Percentiles rank a stretch among this genome's conserved stretches.
Evolutionary conservation across 2,888 invertebrate genomes (phyloP).

Genomic region (Nudaria mundana): DNA sequence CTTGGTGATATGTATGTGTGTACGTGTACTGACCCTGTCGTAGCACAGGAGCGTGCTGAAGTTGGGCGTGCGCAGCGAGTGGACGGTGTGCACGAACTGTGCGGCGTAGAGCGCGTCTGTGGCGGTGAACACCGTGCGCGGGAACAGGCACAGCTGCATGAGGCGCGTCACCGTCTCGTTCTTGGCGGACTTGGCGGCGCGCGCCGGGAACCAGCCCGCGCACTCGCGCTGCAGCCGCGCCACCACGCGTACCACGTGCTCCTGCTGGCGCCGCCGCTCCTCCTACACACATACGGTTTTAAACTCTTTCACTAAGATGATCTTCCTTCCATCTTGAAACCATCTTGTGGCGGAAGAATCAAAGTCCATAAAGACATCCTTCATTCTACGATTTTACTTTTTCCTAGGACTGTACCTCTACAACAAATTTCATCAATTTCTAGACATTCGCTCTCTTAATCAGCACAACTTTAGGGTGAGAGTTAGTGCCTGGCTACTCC

Average conservation of each 20-base stretch:
- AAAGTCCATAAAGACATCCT: too few species aligned
- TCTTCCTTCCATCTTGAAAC: too few species aligned
- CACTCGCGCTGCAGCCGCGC: conserved; percentile 88
- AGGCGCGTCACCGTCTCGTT: conserved; percentile 98
- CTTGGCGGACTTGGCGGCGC: conserved; percentile 93
- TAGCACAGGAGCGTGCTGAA: conserved; percentile 98
- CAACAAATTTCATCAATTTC: background rate
- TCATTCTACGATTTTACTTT: too few species aligned
- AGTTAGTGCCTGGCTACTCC: too few species aligned
- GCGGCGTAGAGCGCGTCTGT: conserved; percentile 98
- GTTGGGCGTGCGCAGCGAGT: conserved; percentile 96
- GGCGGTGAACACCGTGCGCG: conserved; percentile 97
- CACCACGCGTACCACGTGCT: conserved; percentile 95
- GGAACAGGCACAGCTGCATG: conserved; percentile 97
- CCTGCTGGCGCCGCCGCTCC: conserved; percentile 95
- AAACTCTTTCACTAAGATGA: too few species aligned
- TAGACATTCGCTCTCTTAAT: background rate
- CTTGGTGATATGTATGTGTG: conserved; percentile 79
- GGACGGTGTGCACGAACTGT: conserved; percentile 97
- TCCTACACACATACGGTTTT: conserved; percentile 87
- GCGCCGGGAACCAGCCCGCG: conserved; percentile 91
- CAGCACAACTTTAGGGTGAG: background rate
- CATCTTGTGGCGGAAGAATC: too few species aligned
- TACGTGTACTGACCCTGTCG: conserved; percentile 88
- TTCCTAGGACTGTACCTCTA: too few species aligned